Conservation (phyloP, 2,888 invertebrate species). For the Entomobrya multifasciata region DNA sequence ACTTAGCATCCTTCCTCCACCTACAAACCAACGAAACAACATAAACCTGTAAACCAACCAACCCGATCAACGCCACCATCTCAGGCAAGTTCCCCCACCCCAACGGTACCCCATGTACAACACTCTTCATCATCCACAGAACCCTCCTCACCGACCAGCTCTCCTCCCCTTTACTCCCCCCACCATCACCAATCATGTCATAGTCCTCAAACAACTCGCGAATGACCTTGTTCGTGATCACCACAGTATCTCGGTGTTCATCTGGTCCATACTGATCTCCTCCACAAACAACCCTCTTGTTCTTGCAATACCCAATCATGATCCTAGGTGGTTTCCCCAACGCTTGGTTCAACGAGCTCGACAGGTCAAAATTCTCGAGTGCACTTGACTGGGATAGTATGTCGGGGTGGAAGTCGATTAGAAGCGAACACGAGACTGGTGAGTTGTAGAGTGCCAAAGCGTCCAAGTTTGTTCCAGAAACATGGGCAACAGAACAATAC, state of each 20-base stretch:
- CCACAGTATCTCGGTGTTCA: neutral
- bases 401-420: constrained; percentile 33
- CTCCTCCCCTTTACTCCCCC: neutral
- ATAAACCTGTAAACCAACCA: neutral
- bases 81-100: constrained; percentile 22
- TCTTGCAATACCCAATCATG: neutral
- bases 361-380: neutral
- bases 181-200: constrained; percentile 26
- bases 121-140: neutral
- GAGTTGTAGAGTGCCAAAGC: neutral
- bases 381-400: neutral
- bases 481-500: constrained; percentile 15
- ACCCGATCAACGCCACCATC: neutral
- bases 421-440: neutral
- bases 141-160: neutral
- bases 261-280: too few relatives aligned
- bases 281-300: neutral
- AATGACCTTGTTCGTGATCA: neutral
- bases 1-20: constrained; percentile 10
- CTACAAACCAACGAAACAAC: constrained; percentile 4
- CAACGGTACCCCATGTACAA: neutral
- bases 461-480: neutral
- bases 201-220: neutral
- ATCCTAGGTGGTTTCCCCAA: neutral
- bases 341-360: neutral